Conservation (phyloP, 2,113 vertebrate species). For the Cygnus buccinator region DNA sequence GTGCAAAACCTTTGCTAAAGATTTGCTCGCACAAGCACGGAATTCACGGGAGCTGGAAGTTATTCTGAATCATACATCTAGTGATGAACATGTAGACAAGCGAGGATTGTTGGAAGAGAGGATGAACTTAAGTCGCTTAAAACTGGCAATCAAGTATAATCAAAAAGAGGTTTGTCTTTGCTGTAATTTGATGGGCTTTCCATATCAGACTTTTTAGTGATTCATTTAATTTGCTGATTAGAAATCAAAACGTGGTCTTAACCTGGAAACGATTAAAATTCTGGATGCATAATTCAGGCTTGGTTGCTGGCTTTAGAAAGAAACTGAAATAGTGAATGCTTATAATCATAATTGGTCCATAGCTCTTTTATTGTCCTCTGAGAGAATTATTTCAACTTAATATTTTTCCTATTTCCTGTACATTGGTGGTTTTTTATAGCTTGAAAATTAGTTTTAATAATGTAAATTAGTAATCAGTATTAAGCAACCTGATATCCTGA, state of each 20-base stretch:
- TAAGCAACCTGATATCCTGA: background rate
- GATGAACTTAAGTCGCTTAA: slow-evolving; percentile 97
- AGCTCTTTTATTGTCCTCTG: background rate
- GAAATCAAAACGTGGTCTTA: background rate
- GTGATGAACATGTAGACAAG: slow-evolving; percentile 91
- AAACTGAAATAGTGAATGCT: background rate
- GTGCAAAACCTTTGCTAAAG: slow-evolving; percentile 99
- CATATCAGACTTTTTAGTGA: background rate
- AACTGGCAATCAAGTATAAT: slow-evolving; percentile 99
- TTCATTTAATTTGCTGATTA: background rate
- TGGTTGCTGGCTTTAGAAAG: background rate
- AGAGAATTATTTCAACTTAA: background rate
- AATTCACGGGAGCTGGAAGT: slow-evolving; percentile 98
- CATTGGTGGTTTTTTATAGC: background rate
- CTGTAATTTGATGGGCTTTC: background rate
- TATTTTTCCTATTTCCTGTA: background rate
- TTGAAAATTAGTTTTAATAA: background rate
- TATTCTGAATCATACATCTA: slow-evolving; percentile 96
- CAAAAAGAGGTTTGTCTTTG: slow-evolving; percentile 91
- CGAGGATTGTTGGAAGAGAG: slow-evolving; percentile 94
- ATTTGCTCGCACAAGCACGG: slow-evolving; percentile 96
- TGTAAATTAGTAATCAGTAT: background rate
- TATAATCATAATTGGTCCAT: background rate
- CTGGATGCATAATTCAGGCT: background rate
- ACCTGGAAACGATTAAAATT: background rate